A percentile compares a stretch with the other conserved stretches of the same genome.
Evolutionary conservation across 2,888 invertebrate genomes (phyloP).

Genomic region (Mylabris sibirica): DNA sequence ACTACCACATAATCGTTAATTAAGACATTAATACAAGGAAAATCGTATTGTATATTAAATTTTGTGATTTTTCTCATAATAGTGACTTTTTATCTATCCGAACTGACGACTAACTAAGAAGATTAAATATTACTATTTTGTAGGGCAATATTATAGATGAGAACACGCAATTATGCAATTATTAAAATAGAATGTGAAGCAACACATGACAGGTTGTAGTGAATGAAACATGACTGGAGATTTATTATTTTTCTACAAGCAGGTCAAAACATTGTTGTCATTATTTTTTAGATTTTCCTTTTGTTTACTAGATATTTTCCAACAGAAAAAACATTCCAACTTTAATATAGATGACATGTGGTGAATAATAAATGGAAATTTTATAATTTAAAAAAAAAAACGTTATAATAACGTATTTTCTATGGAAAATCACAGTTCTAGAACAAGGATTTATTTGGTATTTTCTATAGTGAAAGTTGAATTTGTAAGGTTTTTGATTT

Average conservation of each 20-base stretch:
- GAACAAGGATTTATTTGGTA: not conserved
- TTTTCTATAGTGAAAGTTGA: not conserved
- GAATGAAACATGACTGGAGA: not conserved
- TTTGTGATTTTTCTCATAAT: too few relatives aligned
- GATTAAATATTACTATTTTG: not conserved
- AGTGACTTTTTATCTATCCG: not conserved
- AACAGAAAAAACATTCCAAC: slow-evolving; percentile 3
- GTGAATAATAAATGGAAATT: slow-evolving; percentile 31
- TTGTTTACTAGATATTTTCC: not conserved
- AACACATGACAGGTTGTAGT: not conserved
- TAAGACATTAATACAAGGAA: not conserved
- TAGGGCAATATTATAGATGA: not conserved
- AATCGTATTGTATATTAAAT: not conserved
- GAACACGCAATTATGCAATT: slow-evolving; percentile 29
- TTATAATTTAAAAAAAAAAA: not conserved
- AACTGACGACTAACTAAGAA: not conserved
- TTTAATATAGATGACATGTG: slow-evolving; percentile 14
- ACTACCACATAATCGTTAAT: not conserved
- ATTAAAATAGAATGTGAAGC: slow-evolving; percentile 18
- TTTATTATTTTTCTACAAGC: slow-evolving; percentile 8
- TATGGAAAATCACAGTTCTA: not conserved
- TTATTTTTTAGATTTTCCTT: slow-evolving; percentile 6
- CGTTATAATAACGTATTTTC: too few relatives aligned
- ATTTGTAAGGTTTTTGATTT: not conserved
- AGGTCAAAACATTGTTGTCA: slow-evolving; percentile 13